Evolutionary conservation across 2,888 invertebrate species (phyloP), one percentile per base, ranked within the genome.

Genomic region (Plagodis dolabraria): DNA sequence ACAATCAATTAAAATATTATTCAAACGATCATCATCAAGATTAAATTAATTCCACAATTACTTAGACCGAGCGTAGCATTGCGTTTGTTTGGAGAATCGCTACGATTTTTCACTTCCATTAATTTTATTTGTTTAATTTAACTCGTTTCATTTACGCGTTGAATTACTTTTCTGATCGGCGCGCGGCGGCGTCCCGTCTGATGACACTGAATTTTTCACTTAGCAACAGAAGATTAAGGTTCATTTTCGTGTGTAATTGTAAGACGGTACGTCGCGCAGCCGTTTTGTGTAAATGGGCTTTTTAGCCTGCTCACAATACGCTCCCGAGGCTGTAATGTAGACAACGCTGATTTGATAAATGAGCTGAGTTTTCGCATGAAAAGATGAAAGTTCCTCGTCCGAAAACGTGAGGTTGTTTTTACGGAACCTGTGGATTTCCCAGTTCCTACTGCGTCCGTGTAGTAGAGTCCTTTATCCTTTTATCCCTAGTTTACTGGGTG

Each of bases 271-370:
- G 77, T 79, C 77, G 74, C 77, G 74, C 67, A 69, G 70, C 70
- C 82, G 76, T 82, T 86, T 83, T 85, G 79, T 79, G 77, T 78
- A 79, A 77, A 80, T 76, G 81, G 81, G 84, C 86, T 87, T 86
- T 87, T 87, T 84, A 85, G 83, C 85, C 81, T 79, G 74, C 76
- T 86, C 82, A 86, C 85, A 86, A 85, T 85, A 85, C 81, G 80
- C 75, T 79, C 77, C 75, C 79, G 75, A 69, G 77, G 74, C 80
- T 76, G 82, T 86, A 84, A 86, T 85, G 86, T 85, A 87, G 86
- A 86, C 86, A 86, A 83, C 85, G 81, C 84, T 85, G 85, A 87
- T 87, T 87, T 88, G 86, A 87, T 88, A 87, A 88, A 87, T 87
- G 86, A 87, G 80, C 77, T 69, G 82, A 84, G 84, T 85, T 85